Evolutionary conservation across 2,888 invertebrate species (phyloP).

Genomic region (Lithophane socia): DNA sequence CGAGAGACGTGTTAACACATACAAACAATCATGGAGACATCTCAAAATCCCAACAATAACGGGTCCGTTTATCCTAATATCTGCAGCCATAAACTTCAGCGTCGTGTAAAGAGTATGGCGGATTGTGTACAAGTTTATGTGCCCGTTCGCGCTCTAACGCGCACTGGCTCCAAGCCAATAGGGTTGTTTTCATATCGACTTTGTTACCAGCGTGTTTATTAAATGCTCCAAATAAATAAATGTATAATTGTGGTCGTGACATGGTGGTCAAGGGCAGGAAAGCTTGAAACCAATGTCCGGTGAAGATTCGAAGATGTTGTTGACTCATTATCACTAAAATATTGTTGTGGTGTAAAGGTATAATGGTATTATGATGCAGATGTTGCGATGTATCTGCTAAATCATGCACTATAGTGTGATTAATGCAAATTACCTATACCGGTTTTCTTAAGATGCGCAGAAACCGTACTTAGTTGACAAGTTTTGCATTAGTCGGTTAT

Average conservation of each 20-base stretch:
- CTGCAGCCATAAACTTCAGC: slow-evolving; percentile 48
- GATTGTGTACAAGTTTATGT: slow-evolving; percentile 49
- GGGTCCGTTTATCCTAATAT: slow-evolving; percentile 53
- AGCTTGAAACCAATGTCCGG: slow-evolving; percentile 30
- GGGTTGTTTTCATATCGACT: slow-evolving; percentile 54
- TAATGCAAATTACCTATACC: slow-evolving; percentile 3
- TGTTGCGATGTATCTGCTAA: neutral
- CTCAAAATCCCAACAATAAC: slow-evolving; percentile 35
- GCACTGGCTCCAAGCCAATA: slow-evolving; percentile 61
- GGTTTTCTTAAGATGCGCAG: slow-evolving; percentile 9
- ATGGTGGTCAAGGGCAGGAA: slow-evolving; percentile 49
- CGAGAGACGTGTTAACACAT: slow-evolving; percentile 11
- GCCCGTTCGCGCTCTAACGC: slow-evolving; percentile 51
- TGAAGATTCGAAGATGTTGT: slow-evolving; percentile 18
- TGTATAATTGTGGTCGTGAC: slow-evolving; percentile 54
- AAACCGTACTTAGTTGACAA: slow-evolving; percentile 2
- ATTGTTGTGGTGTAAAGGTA: neutral
- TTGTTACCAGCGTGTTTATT: slow-evolving; percentile 47
- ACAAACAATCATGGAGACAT: slow-evolving; percentile 38
- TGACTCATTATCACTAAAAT: slow-evolving; percentile 30
- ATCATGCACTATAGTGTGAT: neutral
- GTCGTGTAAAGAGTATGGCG: slow-evolving; percentile 50
- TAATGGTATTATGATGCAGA: neutral
- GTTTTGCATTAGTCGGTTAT: neutral
- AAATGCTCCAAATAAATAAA: slow-evolving; percentile 48